Evolutionary conservation across 1,140 invertebrate species (phyloP).

Genomic region (Caenorhabditis elegans): WBcel235 BX284602.5:6932001-6932500

Average conservation of each 20-base stretch:
- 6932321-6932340: slow-evolving; percentile 29
- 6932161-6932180: too few species aligned
- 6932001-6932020: too few species aligned
- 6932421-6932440: neutral
- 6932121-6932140: too few species aligned
- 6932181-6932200: neutral
- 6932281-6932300: neutral
- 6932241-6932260: slow-evolving; percentile 5
- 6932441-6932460: slow-evolving; percentile 33
- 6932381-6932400: slow-evolving; percentile 35
- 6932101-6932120: too few species aligned
- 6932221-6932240: neutral
- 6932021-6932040: too few species aligned
- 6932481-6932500: slow-evolving; percentile 26
- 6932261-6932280: neutral
- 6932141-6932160: too few species aligned
- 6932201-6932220: neutral
- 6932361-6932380: slow-evolving; percentile 38
- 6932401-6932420: neutral
- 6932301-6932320: neutral
- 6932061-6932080: too few species aligned
- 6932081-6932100: too few species aligned
- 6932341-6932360: slow-evolving; percentile 35
- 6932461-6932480: slow-evolving; percentile 25
- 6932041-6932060: too few species aligned